Conservation (phyloP, 2,113 vertebrate species). For the Gulo gulo region DNA sequence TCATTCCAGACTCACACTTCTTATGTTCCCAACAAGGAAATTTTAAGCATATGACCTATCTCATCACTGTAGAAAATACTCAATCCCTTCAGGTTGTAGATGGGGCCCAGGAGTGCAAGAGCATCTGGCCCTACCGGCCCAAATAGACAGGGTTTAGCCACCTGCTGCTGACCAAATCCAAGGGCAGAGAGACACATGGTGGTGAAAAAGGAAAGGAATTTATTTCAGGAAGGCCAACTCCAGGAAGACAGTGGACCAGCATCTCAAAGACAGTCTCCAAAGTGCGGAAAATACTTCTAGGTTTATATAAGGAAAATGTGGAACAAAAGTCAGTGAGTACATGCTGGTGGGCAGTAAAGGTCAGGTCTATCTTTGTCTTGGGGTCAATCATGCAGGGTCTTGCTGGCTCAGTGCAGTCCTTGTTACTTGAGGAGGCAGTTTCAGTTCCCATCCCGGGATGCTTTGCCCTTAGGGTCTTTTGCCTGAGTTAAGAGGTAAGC, state of each 20-base stretch:
- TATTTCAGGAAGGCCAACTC: not conserved
- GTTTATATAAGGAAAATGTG: not conserved
- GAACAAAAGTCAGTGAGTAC: not conserved
- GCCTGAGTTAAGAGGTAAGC: not conserved
- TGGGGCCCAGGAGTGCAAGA: not conserved
- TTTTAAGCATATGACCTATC: not conserved
- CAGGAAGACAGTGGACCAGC: not conserved
- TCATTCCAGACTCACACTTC: not conserved
- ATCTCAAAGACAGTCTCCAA: not conserved
- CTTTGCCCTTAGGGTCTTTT: not conserved
- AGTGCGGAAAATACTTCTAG: not conserved
- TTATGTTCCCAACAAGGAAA: not conserved
- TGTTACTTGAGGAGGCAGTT: not conserved
- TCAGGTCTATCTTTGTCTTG: not conserved
- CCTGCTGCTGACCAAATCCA: not conserved
- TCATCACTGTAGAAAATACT: not conserved
- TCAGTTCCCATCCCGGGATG: not conserved
- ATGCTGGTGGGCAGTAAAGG: not conserved
- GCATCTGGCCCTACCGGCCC: not conserved
- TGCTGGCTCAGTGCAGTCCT: not conserved
- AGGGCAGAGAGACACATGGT: not conserved
- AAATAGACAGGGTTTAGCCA: not conserved
- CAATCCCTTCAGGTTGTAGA: not conserved
- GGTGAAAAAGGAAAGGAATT: not conserved
- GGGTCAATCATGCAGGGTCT: not conserved